Evolutionary conservation across 2,797 vertebrate species (phyloP).

Genomic region (Phrynocephalus guinanensis): DNA sequence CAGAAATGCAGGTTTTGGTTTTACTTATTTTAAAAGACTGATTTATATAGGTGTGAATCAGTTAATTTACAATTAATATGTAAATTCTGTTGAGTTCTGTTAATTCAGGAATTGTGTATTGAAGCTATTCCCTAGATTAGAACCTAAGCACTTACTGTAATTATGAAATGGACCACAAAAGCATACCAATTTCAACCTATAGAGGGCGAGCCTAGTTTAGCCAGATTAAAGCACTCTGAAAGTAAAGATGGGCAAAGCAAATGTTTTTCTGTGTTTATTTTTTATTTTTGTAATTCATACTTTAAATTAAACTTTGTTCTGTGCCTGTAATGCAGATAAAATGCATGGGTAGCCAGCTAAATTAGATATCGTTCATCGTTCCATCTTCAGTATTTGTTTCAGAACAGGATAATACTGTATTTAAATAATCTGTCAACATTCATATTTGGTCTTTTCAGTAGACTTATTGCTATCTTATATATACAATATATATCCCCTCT

Average conservation of each 20-base stretch:
- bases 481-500: not conserved
- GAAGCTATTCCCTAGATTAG: not conserved
- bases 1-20: no score
- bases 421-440: no score
- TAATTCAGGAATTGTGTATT: not conserved
- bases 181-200: not conserved
- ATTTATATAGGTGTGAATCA: not conserved
- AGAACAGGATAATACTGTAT: not conserved
- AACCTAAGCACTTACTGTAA: not conserved
- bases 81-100: not conserved
- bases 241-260: no score
- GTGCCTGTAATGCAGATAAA: not conserved
- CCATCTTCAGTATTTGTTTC: not conserved
- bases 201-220: not conserved
- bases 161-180: not conserved
- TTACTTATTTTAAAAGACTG: not conserved
- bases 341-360: not conserved
- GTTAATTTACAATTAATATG: not conserved
- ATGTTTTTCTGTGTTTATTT: not conserved
- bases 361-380: not conserved
- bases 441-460: no score
- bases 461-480: not conserved
- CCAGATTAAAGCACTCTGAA: not conserved
- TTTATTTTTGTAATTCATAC: not conserved
- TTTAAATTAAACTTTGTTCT: not conserved